Percentiles rank a stretch among this genome's conserved stretches.
Conservation (phyloP, 2,888 invertebrate species). For the Pollenia labialis region DNA sequence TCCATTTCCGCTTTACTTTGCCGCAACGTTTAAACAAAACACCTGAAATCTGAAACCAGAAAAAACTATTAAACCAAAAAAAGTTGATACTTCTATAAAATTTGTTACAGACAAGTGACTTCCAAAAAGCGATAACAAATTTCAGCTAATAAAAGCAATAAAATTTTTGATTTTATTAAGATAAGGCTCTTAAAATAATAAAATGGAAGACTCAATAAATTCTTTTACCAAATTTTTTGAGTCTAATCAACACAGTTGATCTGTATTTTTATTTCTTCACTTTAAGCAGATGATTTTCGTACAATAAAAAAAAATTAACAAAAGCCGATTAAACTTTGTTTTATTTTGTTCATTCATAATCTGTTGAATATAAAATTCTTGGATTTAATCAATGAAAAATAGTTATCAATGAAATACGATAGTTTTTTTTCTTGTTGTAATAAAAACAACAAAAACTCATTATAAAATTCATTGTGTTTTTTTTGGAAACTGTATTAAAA, state of each 20-base stretch:
- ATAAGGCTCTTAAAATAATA: constrained; percentile 57
- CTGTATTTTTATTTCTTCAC: constrained; percentile 51
- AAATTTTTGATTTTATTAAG: constrained; percentile 40
- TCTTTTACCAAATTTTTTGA: not conserved
- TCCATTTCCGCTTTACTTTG: not conserved
- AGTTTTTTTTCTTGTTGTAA: constrained; percentile 11
- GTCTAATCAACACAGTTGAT: constrained; percentile 8
- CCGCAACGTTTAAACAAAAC: not conserved
- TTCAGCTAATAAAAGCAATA: constrained; percentile 30
- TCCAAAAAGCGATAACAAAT: constrained; percentile 34
- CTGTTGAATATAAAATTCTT: not conserved
- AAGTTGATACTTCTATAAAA: constrained; percentile 11
- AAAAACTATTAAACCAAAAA: not conserved
- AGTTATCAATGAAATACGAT: constrained; percentile 38
- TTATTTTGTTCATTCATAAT: not conserved
- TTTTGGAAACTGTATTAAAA: not conserved
- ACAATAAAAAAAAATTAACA: constrained; percentile 1
- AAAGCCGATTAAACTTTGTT: constrained; percentile 30
- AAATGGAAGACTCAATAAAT: constrained; percentile 16
- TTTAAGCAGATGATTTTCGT: constrained; percentile 28
- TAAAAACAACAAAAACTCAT: constrained; percentile 10
- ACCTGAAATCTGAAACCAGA: constrained; percentile 9
- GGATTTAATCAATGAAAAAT: constrained; percentile 44
- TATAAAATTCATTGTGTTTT: not conserved
- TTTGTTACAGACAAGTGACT: not conserved